Evolutionary conservation across 2,888 invertebrate genomes (phyloP).

Genomic region (Pollenia griseotomentosa): DNA sequence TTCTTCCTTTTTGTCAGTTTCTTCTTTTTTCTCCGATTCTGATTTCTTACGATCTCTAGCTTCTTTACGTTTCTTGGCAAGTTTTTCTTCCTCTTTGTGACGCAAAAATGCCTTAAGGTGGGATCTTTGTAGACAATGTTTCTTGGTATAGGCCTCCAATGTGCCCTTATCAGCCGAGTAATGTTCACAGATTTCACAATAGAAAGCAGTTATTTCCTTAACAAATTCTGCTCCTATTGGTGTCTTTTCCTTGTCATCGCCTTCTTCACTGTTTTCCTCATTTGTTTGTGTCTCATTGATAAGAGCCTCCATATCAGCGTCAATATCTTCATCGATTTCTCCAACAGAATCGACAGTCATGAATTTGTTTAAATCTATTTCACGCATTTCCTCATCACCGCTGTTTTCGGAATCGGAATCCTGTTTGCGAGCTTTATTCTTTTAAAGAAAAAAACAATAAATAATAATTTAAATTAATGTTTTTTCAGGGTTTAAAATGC

Average conservation of each 20-base stretch:
- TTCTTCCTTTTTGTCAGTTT: constrained; percentile 82
- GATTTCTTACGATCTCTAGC: constrained; percentile 84
- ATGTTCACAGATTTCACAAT: constrained; percentile 91
- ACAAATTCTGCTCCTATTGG: constrained; percentile 92
- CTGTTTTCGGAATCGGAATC: constrained; percentile 87
- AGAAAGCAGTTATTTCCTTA: constrained; percentile 91
- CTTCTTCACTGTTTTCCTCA: constrained; percentile 86
- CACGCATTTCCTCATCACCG: constrained; percentile 88
- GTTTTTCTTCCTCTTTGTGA: constrained; percentile 90
- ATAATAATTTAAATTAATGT: background rate
- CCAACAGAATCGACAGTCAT: constrained; percentile 95
- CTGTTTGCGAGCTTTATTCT: constrained; percentile 86
- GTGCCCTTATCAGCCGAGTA: constrained; percentile 87
- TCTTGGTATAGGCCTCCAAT: constrained; percentile 87
- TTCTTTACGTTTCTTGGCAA: constrained; percentile 84
- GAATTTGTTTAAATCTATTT: constrained; percentile 92
- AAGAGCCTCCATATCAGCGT: constrained; percentile 85
- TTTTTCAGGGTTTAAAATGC: too few relatives aligned
- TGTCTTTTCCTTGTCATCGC: constrained; percentile 87
- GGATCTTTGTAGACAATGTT: constrained; percentile 90
- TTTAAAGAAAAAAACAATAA: background rate
- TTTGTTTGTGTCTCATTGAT: constrained; percentile 85
- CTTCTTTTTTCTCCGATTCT: constrained; percentile 74
- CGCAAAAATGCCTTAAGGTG: constrained; percentile 92
- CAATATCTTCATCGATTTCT: constrained; percentile 89